A percentile compares a stretch with the other conserved stretches of the same genome.
phyloP scores from a whole-genome alignment of 2,113 vertebrate species.

The human region DNA sequence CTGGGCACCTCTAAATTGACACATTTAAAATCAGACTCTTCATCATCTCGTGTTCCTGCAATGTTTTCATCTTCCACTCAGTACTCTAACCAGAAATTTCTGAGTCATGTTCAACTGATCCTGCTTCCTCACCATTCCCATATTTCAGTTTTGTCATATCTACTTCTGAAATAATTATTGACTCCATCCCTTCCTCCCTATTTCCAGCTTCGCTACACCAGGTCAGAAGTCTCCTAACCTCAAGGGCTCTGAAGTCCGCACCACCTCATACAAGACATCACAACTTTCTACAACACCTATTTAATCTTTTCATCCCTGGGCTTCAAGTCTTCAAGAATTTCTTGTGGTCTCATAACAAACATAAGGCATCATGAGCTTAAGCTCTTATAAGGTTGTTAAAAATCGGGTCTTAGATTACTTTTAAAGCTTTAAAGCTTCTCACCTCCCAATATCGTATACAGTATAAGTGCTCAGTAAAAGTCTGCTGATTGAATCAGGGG shows the following conservation, averaged over 20 bases:
- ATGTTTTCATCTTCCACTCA: fast-evolving
- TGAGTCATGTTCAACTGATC: neutral
- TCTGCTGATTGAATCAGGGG: too few relatives aligned
- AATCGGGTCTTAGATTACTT: neutral
- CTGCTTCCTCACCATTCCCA: neutral
- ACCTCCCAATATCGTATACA: too few relatives aligned
- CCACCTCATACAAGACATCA: fast-evolving
- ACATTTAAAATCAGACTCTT: neutral
- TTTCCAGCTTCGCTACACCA: neutral
- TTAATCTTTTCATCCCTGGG: too few relatives aligned
- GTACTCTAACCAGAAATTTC: neutral
- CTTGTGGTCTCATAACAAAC: neutral
- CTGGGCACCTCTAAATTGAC: fast-evolving
- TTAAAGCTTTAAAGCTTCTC: neutral
- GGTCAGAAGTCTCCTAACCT: neutral
- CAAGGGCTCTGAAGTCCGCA: fast-evolving
- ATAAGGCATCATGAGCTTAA: neutral
- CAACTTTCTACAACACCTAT: fast-evolving
- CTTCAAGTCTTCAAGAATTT: neutral
- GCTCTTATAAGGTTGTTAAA: neutral
- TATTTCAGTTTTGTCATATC: neutral
- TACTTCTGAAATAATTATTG: neutral
- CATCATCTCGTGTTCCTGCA: fast-evolving
- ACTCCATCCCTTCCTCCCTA: neutral
- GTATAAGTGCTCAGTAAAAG: too few relatives aligned